Evolutionary conservation across 2,888 invertebrate species (phyloP).

Genomic region (Phlogophora meticulosa): DNA sequence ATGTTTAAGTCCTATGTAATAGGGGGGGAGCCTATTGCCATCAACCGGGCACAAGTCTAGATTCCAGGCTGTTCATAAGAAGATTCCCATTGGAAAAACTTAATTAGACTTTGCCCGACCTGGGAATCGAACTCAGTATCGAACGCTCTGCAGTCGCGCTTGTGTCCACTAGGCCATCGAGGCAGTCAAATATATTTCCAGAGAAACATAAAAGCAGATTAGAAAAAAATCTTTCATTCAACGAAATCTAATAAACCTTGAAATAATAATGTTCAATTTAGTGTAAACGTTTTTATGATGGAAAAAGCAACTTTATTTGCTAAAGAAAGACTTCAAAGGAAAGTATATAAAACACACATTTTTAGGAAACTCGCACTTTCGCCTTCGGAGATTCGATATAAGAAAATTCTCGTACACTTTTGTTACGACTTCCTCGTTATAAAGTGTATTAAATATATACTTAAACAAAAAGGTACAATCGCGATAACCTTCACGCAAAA

Average conservation of each 20-base stretch:
- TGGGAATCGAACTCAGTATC: too few relatives aligned
- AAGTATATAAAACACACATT: neutral
- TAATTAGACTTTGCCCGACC: too few relatives aligned
- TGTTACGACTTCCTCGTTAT: neutral
- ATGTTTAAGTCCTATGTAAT: too few relatives aligned
- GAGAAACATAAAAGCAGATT: neutral
- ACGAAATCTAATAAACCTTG: neutral
- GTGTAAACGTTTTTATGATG: neutral
- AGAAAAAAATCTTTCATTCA: neutral
- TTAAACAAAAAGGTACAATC: neutral
- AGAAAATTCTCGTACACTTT: conserved; percentile 2
- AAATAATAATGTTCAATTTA: conserved; percentile 11
- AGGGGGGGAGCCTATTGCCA: too few relatives aligned
- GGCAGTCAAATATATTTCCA: neutral
- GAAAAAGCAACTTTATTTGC: conserved; percentile 2
- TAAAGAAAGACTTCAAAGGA: conserved; percentile 30
- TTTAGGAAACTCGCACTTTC: conserved; percentile 6
- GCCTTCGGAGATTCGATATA: conserved; percentile 11
- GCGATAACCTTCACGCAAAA: too few relatives aligned
- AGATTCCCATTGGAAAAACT: too few relatives aligned
- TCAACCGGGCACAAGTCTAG: too few relatives aligned
- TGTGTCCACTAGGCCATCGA: too few relatives aligned
- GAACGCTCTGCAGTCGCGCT: too few relatives aligned
- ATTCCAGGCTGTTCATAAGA: too few relatives aligned
- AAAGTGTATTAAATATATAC: conserved; percentile 1